Evolutionary conservation across 1,140 invertebrate genomes (phyloP).

Genomic region (Pseudachorutes palmiensis): DNA sequence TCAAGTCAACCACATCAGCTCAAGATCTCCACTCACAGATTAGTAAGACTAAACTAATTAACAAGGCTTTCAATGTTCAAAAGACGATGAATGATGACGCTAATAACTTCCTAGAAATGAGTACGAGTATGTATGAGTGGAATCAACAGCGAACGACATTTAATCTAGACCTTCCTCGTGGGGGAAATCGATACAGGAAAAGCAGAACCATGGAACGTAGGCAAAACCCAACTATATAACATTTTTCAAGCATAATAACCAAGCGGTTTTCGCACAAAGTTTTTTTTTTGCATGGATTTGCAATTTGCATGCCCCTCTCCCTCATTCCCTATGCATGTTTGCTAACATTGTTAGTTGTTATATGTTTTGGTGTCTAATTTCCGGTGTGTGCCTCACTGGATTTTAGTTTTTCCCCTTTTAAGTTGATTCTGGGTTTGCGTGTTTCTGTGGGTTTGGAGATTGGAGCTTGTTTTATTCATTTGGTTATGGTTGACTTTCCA

Average conservation of each 20-base stretch:
- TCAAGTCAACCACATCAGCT: slow-evolving; percentile 28
- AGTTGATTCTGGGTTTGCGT: background rate
- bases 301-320: too few relatives aligned
- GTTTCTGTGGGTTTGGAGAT: slow-evolving; percentile 11
- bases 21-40: slow-evolving; percentile 29
- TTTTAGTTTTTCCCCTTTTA: slow-evolving; percentile 1
- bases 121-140: slow-evolving; percentile 31
- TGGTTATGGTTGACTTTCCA: background rate
- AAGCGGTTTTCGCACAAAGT: too few relatives aligned
- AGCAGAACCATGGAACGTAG: slow-evolving; percentile 14
- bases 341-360: too few relatives aligned
- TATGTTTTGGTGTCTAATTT: too few relatives aligned
- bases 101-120: slow-evolving; percentile 10
- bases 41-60: slow-evolving; percentile 13
- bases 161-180: slow-evolving; percentile 15
- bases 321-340: too few relatives aligned
- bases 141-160: slow-evolving; percentile 31
- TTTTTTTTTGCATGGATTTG: too few relatives aligned
- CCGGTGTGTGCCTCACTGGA: background rate
- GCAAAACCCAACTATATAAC: too few relatives aligned
- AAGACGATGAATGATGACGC: too few relatives aligned
- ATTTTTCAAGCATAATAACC: too few relatives aligned
- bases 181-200: background rate
- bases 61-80: too few relatives aligned
- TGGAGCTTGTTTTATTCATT: slow-evolving; percentile 8